Base-by-base conservation (phyloP, 53 echinoderm and acorn worm species). In the Antedon mediterranea region DNA sequence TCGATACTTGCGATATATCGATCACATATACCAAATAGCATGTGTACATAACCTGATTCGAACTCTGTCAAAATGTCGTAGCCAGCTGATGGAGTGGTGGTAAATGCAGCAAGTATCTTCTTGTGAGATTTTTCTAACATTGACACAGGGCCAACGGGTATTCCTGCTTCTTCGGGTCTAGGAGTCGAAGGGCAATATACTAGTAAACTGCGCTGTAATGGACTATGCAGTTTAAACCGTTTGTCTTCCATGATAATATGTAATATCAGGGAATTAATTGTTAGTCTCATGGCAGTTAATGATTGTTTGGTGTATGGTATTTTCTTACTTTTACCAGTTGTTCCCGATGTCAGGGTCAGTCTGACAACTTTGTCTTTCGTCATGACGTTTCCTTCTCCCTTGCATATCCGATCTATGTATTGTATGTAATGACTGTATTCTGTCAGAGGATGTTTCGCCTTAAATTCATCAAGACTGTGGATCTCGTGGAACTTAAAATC, bases 11-110 rank as follows among this genome's bases (percentile, higher is more conserved):
- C 86, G 0, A 88, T 28, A 33, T 88, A 77, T 4, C 82, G 73
- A 71, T 91, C 92, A 4, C 83, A 74, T 4, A 91, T 79, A 30
- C 86, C 88, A 75, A 91, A 91, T 0, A 91, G 79, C 29, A 91
- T 71, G 74, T 91, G 88, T 34, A 91, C 74, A 82, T 91, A 91
- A 29, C 43, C 26, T 0, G 92, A 78, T 15, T 76, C 85, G 0
- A 85, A 43, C 14, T 81, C 78, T 34, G 81, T 71, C 0, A 78
- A 43, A 28, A 91, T 88, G 0, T 34, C 7, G 71, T 84, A 85
- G 4, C 82, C 87, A 0, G 84, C 86, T 28, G 85, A 83, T 7
- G 85, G 87, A 37, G 4, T 37, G 0, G 90, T 79, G 27, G 87
- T 84, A 30, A 31, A 76, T 4, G 33, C 34, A 0, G 44, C 43